phyloP scores from a whole-genome alignment of 2,888 invertebrate genomes.

The Antheraea assamensis region DNA sequence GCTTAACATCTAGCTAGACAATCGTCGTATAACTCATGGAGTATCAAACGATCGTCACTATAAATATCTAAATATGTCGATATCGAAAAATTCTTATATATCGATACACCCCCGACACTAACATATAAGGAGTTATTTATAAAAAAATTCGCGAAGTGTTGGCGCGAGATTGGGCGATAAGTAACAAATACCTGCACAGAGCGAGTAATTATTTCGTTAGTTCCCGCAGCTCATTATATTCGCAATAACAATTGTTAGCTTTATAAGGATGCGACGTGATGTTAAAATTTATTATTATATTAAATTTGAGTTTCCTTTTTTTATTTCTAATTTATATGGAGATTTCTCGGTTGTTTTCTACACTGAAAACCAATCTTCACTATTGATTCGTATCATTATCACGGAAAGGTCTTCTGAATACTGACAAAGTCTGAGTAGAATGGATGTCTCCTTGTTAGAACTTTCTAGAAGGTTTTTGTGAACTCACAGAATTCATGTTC shows the following conservation, averaged over 20 bases:
- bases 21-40: no score
- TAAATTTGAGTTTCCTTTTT: not conserved
- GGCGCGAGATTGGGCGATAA: conserved; percentile 25
- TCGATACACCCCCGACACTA: conserved; percentile 27
- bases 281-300: conserved; percentile 16
- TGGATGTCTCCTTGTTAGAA: no score
- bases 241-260: not conserved
- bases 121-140: conserved; percentile 30
- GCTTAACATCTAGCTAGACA: no score
- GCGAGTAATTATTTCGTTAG: conserved; percentile 16
- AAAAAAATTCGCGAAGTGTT: conserved; percentile 31
- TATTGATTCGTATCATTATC: no score
- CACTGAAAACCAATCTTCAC: no score
- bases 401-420: no score
- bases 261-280: not conserved
- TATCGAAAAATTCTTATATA: not conserved
- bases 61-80: not conserved
- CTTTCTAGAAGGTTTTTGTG: no score
- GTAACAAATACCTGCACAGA: not conserved
- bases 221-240: conserved; percentile 20
- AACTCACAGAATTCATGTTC: no score
- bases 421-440: no score
- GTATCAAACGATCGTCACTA: no score
- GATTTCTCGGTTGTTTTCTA: no score
- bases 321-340: no score